Conservation (phyloP, 2,888 invertebrate species). For the Lasioglossum malachurum region DNA sequence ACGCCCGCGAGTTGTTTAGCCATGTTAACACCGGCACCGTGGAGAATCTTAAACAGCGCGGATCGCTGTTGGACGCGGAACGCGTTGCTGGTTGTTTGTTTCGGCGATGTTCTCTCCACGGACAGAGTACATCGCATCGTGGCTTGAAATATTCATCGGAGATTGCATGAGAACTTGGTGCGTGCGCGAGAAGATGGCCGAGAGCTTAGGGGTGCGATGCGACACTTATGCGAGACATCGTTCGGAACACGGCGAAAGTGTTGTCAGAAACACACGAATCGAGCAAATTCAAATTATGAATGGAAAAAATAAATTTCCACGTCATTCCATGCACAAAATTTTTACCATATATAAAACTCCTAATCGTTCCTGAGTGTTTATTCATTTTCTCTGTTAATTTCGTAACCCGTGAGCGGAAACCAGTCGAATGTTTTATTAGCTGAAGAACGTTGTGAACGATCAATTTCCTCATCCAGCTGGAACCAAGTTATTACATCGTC, state of each 20-base stretch:
- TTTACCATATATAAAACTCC: neutral
- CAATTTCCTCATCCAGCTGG: neutral
- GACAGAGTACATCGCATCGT: constrained; percentile 9
- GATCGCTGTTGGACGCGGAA: neutral
- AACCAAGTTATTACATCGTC: neutral
- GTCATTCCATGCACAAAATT: neutral
- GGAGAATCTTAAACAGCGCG: neutral
- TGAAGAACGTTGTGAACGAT: neutral
- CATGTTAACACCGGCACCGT: constrained; percentile 2
- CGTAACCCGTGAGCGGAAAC: neutral
- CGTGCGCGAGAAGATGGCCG: neutral
- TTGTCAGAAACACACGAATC: neutral
- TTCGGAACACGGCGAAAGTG: too few relatives aligned
- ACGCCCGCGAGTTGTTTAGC: constrained; percentile 27
- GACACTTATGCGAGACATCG: neutral
- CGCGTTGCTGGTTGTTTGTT: constrained; percentile 4
- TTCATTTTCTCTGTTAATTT: neutral
- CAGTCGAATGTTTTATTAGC: neutral
- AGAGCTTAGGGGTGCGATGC: neutral
- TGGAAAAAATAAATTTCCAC: neutral
- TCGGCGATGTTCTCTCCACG: neutral
- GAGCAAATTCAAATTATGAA: neutral
- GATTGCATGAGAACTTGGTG: neutral
- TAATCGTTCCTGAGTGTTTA: neutral
- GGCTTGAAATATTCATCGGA: constrained; percentile 15